Evolutionary conservation across 2,113 vertebrate species (phyloP).

Genomic region (Corynorhinus townsendii): DNA sequence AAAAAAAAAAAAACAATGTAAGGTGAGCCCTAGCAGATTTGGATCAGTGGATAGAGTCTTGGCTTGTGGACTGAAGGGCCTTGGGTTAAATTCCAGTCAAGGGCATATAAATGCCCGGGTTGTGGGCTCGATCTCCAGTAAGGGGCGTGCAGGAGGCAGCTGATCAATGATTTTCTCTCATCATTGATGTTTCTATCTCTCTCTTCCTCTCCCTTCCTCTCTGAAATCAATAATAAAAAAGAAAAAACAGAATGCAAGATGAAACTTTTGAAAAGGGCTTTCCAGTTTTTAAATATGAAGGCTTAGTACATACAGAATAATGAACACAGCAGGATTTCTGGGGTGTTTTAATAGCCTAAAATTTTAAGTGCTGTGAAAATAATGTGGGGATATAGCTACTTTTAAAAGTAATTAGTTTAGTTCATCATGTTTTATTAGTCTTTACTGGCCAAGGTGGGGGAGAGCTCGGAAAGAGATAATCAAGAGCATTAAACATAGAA

Average conservation of each 20-base stretch:
- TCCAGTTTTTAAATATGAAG: constrained; percentile 5
- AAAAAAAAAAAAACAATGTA: neutral
- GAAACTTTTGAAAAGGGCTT: neutral
- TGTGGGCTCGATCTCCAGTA: no score
- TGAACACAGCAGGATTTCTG: neutral
- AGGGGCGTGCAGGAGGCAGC: no score
- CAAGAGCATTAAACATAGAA: neutral
- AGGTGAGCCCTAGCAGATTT: neutral
- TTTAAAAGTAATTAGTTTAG: neutral
- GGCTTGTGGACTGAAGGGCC: no score
- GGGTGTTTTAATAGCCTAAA: neutral
- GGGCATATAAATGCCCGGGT: no score
- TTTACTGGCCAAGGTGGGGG: neutral
- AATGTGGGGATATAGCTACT: neutral
- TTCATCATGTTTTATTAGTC: neutral
- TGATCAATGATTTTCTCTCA: no score
- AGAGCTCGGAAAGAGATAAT: neutral
- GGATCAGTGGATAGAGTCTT: no score
- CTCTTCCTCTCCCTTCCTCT: no score
- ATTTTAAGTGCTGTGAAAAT: neutral
- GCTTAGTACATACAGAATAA: neutral
- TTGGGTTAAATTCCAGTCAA: no score
- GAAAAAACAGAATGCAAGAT: neutral
- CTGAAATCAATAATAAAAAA: no score
- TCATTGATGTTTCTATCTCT: no score